A percentile compares a stretch with the other conserved stretches of the same genome.
Conservation (phyloP, 1,140 invertebrate genomes). For the Asbolus verrucosus region DNA sequence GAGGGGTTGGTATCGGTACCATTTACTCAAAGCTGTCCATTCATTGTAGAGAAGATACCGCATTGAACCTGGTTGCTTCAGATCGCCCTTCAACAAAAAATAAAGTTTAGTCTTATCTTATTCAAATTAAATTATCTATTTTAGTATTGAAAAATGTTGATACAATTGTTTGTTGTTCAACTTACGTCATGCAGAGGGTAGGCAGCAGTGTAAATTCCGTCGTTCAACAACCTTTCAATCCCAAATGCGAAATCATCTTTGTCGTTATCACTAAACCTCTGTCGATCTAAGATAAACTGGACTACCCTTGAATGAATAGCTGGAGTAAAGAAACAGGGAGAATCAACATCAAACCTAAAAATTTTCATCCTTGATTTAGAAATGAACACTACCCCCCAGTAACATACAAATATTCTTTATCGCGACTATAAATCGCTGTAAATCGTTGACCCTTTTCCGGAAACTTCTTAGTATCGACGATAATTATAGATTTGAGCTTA, state of each 20-base stretch:
- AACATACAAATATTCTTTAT: conserved; percentile 88
- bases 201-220: conserved; percentile 83
- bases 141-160: conserved; percentile 17
- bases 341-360: conserved; percentile 84
- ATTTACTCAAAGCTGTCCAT: conserved; percentile 86
- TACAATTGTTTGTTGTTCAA: conserved; percentile 46
- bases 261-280: conserved; percentile 77
- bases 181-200: conserved; percentile 93
- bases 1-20: conserved; percentile 88
- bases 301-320: conserved; percentile 88
- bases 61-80: conserved; percentile 75
- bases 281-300: conserved; percentile 91
- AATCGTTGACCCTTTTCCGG: conserved; percentile 78
- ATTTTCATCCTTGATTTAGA: conserved; percentile 24
- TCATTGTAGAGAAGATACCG: conserved; percentile 84
- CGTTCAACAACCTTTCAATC: conserved; percentile 83
- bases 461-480: conserved; percentile 76
- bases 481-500: conserved; percentile 71
- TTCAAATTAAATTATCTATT: conserved; percentile 22
- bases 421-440: conserved; percentile 86
- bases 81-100: conserved; percentile 77
- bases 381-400: conserved; percentile 25
- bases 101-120: no score
- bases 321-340: conserved; percentile 87
- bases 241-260: conserved; percentile 83